A percentile compares a stretch with the other conserved stretches of the same genome.
These are phyloP conservation scores for Coregonus clupeaformis DNA, from an alignment of 2,113 vertebrate genomes.

Conservation along the genomic window DNA sequence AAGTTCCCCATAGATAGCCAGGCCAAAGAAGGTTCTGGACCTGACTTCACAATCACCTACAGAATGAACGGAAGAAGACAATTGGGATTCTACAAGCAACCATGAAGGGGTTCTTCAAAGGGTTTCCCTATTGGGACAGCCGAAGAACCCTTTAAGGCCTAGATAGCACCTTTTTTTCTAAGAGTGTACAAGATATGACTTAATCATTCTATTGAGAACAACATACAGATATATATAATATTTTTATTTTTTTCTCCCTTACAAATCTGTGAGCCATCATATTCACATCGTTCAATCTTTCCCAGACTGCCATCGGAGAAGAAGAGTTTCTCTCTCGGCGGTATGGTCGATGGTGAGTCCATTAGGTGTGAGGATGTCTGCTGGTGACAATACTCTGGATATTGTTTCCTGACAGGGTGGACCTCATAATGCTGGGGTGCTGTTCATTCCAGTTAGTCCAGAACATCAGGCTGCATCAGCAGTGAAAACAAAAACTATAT, in stretches of 20 bases:
- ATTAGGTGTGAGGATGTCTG: conserved; percentile 83
- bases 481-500: not conserved
- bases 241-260: conserved; percentile 59
- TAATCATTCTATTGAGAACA: too few species aligned
- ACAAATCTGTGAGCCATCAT: conserved; percentile 85
- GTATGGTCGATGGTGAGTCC: conserved; percentile 85
- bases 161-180: too few species aligned
- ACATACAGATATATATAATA: too few species aligned
- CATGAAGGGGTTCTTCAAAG: too few species aligned
- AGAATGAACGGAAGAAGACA: conserved; percentile 13
- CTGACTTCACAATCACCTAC: conserved; percentile 84
- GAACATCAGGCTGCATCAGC: conserved; percentile 81
- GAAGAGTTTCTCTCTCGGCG: conserved; percentile 85
- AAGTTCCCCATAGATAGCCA: conserved; percentile 82
- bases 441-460: conserved; percentile 92
- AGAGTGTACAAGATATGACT: too few species aligned
- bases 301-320: conserved; percentile 86
- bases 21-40: conserved; percentile 83
- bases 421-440: conserved; percentile 83
- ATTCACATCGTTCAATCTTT: conserved; percentile 88
- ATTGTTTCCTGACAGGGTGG: conserved; percentile 79
- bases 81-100: not conserved
- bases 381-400: conserved; percentile 80
- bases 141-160: too few species aligned
- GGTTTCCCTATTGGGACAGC: too few species aligned